Base-by-base conservation (phyloP, 1,140 invertebrate species). In the Helicoverpa zea region DNA sequence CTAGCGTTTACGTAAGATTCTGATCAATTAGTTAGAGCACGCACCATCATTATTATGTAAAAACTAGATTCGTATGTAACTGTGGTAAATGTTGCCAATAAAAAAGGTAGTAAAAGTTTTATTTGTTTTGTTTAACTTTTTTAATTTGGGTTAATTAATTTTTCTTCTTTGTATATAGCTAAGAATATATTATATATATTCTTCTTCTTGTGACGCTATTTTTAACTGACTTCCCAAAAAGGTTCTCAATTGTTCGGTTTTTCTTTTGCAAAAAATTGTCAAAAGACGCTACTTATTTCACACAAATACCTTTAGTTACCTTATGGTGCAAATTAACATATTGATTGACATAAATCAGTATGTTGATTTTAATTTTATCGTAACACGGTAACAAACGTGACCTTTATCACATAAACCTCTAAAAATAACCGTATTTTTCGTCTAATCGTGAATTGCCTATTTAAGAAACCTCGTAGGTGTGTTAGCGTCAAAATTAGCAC, bases 11-110 rank as follows among this genome's bases (percentile, higher is more conserved):
- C 59, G 79, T 64, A 80, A 80, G 18, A 56, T 30, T 18, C 18
- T n/a, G 63, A 59, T 59, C 58, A 52, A 63, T 79, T 72, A 59
- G 30, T 51, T 52, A 54, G 52, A 16, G 68, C 78, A 80, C 78
- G 78, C 54, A 80, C 56, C 72, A 75, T 66, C 9, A 59, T 68
- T 63, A 70, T 78, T 74, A 78, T 66, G 64, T 80, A 79, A 76
- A 74, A 58, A 74, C 47, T 51, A 52, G 68, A 52, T 54, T 18
- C 12, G n/a, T 72, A 72, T 52, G 68, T 72, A 72, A 72, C 35
- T n/a, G 43, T 49, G 12, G 64, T 72, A 54, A 2, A 54, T 72
- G 14, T 64, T 64, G 35, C 4, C 35, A 43, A 43, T 43, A 43
- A 43, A 43, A 43, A 43, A 7, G 1, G 3, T 43, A 16, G 23